These are phyloP conservation scores for Temnothorax rugatulus DNA, from an alignment of 2,888 invertebrate species.

Conservation along the genomic window DNA sequence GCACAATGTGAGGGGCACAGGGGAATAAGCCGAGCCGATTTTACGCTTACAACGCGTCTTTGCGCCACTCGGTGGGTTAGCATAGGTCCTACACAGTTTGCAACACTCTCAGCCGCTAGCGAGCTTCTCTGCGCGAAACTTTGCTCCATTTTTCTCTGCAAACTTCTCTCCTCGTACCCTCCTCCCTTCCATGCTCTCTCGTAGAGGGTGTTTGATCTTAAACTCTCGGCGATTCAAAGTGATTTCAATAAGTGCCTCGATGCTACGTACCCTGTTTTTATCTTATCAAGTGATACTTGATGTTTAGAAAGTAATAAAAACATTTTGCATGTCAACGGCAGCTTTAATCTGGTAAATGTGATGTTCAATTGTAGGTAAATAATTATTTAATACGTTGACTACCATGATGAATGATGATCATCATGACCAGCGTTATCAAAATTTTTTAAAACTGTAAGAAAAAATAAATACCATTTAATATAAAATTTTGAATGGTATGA, in stretches of 20 bases:
- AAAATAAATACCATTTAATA: not conserved
- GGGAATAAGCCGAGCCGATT: slow-evolving; percentile 27
- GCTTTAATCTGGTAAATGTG: not conserved
- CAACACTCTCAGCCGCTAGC: slow-evolving; percentile 11
- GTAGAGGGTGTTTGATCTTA: not conserved
- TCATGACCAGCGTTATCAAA: not conserved
- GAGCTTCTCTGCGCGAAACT: slow-evolving; percentile 7
- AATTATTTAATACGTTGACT: not conserved
- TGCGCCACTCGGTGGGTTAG: slow-evolving; percentile 23
- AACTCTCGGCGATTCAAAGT: not conserved
- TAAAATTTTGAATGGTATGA: not conserved
- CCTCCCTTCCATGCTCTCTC: not conserved
- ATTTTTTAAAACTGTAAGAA: not conserved
- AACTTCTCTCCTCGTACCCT: not conserved
- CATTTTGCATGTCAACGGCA: not conserved
- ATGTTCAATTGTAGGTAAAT: not conserved
- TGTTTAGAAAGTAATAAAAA: not conserved
- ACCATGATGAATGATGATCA: not conserved
- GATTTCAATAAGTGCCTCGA: not conserved
- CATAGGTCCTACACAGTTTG: slow-evolving; percentile 28
- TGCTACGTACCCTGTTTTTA: not conserved
- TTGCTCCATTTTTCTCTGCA: slow-evolving; percentile 5
- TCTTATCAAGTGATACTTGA: not conserved
- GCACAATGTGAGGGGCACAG: not conserved
- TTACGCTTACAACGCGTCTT: slow-evolving; percentile 48